Evolutionary conservation across 2,113 vertebrate genomes (phyloP), one percentile per base, ranked within the genome.

Genomic region (Leiothrix lutea): DNA sequence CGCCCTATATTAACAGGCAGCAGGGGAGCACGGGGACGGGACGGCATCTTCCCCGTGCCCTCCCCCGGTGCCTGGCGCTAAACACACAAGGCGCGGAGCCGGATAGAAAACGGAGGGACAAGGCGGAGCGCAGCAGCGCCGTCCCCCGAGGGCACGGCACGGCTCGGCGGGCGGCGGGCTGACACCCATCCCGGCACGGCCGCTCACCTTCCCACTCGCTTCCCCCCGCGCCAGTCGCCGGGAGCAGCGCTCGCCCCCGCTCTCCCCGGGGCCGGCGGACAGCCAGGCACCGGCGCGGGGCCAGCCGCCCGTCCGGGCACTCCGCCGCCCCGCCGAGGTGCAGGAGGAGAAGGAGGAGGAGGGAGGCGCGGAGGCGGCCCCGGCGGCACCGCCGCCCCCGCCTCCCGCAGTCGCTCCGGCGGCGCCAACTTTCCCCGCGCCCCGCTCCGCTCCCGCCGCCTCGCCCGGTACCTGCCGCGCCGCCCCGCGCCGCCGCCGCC

Each of bases 1-100:
- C 40, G 28, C 42, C 20, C 54, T 5, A 0, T 0, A 23, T 20
- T 4, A 8, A 5, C 6, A 19, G 12, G 2, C 58, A 44, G 54
- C 29, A 6, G 42, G 7, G n/a, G 29, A 13, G 14, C 56, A 23
- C 12, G 9, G 15, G 12, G 67, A 71, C 25, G 62, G 35, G 87
- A 71, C 44, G 17, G 44, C 35, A 71, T 17, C 14, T 15, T 42
- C 9, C 18, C 28, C n/a, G 12, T 2, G 15, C 17, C 23, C 29
- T 23, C 3, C 7, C 10, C 18, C 36, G 3, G 25, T 13, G 42
- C 57, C 25, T 44, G 24, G 26, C 12, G 9, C 62, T n/a, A 18
- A 53, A 38, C 45, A 29, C 31, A 1, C 8, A 1, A 6, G 25
- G 42, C 24, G 31, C 18, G 29, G 33, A 31, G 26, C 7, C 13